Evolutionary conservation across 2,113 vertebrate species (phyloP).

Genomic region (Tragelaphus buxtoni): DNA sequence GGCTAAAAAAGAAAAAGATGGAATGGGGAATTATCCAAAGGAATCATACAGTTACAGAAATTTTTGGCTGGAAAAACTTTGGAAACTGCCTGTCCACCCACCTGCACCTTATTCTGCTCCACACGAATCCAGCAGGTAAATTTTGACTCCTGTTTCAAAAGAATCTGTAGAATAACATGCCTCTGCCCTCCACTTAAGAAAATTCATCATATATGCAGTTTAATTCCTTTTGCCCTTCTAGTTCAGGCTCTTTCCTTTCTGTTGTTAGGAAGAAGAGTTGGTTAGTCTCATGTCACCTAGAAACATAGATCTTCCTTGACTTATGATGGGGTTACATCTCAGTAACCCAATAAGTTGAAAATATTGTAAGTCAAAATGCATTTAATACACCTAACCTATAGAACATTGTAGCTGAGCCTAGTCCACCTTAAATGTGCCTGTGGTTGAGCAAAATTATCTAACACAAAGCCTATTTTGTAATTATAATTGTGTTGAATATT

Average conservation of each 20-base stretch:
- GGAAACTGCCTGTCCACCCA: not conserved
- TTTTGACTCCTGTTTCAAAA: not conserved
- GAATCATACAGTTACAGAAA: not conserved
- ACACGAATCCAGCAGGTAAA: not conserved
- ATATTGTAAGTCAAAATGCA: not conserved
- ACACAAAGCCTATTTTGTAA: not conserved
- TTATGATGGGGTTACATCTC: not conserved
- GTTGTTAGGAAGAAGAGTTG: not conserved
- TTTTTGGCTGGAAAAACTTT: not conserved
- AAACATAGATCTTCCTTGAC: not conserved
- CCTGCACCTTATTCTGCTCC: not conserved
- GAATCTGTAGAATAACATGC: not conserved
- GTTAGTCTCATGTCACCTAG: not conserved
- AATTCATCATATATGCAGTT: not conserved
- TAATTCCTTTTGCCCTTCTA: not conserved
- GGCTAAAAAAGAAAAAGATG: not conserved
- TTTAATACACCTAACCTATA: not conserved
- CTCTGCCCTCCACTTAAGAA: not conserved
- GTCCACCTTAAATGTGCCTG: not conserved
- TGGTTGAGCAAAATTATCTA: not conserved
- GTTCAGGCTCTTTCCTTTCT: not conserved
- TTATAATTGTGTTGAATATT: not conserved
- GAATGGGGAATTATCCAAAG: conserved; percentile 33
- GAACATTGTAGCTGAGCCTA: not conserved
- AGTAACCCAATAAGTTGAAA: not conserved